phyloP scores from a whole-genome alignment of 2,797 vertebrate species.

The Mallotus villosus region DNA sequence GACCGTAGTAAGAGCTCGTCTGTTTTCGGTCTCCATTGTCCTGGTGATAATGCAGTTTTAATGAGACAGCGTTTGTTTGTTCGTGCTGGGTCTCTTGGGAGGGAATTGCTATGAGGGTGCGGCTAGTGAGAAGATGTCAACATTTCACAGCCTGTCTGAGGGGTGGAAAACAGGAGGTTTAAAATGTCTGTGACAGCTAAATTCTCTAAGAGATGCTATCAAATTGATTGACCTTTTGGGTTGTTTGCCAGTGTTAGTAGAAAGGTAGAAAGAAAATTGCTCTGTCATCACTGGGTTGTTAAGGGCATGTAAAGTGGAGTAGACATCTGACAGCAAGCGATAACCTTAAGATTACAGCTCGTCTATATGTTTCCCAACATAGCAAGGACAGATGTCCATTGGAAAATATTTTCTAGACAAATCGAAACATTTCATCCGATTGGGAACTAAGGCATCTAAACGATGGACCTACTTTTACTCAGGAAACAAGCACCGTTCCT shows the following conservation, averaged over 20 bases:
- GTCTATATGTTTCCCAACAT: background rate
- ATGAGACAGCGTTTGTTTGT: constrained; percentile 55
- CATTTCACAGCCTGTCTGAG: constrained; percentile 28
- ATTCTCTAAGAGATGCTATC: constrained; percentile 7
- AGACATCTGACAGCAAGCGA: background rate
- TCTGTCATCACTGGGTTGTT: constrained; percentile 36
- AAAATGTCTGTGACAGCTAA: constrained; percentile 14
- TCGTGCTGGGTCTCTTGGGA: constrained; percentile 57
- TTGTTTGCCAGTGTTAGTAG: background rate
- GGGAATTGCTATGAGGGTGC: constrained; percentile 66
- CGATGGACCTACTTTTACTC: too few relatives aligned
- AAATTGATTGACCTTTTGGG: background rate
- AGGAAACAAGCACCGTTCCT: too few relatives aligned
- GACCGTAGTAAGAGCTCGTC: constrained; percentile 55
- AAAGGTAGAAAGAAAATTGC: constrained; percentile 39
- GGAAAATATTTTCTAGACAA: background rate
- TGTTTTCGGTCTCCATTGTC: constrained; percentile 21
- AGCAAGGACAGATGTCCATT: background rate
- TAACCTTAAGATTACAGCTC: background rate
- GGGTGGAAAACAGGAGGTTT: background rate
- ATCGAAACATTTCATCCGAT: too few relatives aligned
- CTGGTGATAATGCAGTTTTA: constrained; percentile 43
- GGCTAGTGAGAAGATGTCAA: constrained; percentile 63
- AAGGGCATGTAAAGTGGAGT: background rate
- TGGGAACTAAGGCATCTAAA: too few relatives aligned